Percentiles rank a stretch among this genome's conserved stretches.
phyloP scores from a whole-genome alignment of 1,140 invertebrate species.

The Proctacanthus coquilletti region DNA sequence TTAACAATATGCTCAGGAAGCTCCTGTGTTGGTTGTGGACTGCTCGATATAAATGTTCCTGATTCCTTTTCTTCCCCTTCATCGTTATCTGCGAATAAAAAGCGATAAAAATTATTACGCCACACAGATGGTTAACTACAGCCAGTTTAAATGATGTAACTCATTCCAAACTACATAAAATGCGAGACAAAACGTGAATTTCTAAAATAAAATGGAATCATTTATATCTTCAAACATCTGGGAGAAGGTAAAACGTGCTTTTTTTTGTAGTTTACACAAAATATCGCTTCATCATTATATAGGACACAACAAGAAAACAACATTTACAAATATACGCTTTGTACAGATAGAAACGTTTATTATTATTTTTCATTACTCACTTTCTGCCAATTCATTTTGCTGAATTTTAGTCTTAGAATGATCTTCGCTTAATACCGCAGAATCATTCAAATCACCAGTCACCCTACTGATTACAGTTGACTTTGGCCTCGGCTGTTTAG shows the following conservation, averaged over 20 bases:
- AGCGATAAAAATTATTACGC: no score
- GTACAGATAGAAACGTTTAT: no score
- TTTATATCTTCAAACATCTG: no score
- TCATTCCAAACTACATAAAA: no score
- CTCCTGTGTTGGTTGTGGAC: slow-evolving; percentile 28
- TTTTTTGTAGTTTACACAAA: no score
- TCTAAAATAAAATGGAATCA: no score
- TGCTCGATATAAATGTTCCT: slow-evolving; percentile 28
- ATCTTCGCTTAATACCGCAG: not conserved
- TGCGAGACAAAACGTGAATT: no score
- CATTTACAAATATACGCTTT: not conserved
- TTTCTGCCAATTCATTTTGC: slow-evolving; percentile 29
- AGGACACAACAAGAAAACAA: not conserved
- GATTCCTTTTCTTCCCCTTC: slow-evolving; percentile 25
- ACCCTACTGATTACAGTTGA: slow-evolving; percentile 1
- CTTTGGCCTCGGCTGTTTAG: slow-evolving; percentile 7
- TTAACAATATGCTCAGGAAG: slow-evolving; percentile 57
- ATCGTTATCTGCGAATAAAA: no score
- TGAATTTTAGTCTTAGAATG: slow-evolving; percentile 13
- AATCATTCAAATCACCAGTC: slow-evolving; percentile 3
- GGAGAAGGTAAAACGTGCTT: not conserved
- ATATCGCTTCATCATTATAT: not conserved
- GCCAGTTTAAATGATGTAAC: no score
- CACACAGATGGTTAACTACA: no score
- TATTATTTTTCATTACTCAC: slow-evolving; percentile 18